Conservation (phyloP, 2,888 invertebrate species). For the Lomographa bimaculata region DNA sequence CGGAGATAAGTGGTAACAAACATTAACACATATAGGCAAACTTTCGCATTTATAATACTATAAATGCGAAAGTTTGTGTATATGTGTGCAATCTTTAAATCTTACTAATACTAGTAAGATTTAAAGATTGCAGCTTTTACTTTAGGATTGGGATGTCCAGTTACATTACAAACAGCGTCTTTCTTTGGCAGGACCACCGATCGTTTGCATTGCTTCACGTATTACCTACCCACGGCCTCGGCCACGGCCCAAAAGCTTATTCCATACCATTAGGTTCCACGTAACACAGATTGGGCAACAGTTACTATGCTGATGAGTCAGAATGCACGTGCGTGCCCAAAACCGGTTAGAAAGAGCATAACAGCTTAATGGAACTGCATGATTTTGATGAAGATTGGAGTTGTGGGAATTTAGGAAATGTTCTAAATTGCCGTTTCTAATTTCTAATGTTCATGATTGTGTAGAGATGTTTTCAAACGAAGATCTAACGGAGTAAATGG, state of each 20-base stretch:
- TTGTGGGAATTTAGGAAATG: slow-evolving; percentile 19
- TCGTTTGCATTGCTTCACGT: slow-evolving; percentile 31
- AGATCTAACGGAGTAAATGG: too few species aligned
- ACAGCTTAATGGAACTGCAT: slow-evolving; percentile 20
- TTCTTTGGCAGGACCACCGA: slow-evolving; percentile 15
- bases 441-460: slow-evolving; percentile 13
- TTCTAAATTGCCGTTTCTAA: slow-evolving; percentile 19
- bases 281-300: slow-evolving; percentile 21
- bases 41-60: too few species aligned
- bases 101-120: too few species aligned
- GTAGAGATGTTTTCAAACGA: too few species aligned
- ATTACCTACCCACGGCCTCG: slow-evolving; percentile 7
- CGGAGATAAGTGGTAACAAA: too few species aligned
- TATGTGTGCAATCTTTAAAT: too few species aligned
- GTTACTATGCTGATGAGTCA: slow-evolving; percentile 28
- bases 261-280: slow-evolving; percentile 27
- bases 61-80: too few species aligned
- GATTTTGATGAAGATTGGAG: slow-evolving; percentile 20
- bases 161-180: slow-evolving; percentile 27
- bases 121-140: too few species aligned
- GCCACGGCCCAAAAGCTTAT: slow-evolving; percentile 27
- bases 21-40: too few species aligned
- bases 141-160: too few species aligned
- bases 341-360: slow-evolving; percentile 25
- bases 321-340: slow-evolving; percentile 27